Evolutionary conservation across 2,888 invertebrate species (phyloP), one percentile per base, ranked within the genome.

Genomic region (Cheilosia pagana): DNA sequence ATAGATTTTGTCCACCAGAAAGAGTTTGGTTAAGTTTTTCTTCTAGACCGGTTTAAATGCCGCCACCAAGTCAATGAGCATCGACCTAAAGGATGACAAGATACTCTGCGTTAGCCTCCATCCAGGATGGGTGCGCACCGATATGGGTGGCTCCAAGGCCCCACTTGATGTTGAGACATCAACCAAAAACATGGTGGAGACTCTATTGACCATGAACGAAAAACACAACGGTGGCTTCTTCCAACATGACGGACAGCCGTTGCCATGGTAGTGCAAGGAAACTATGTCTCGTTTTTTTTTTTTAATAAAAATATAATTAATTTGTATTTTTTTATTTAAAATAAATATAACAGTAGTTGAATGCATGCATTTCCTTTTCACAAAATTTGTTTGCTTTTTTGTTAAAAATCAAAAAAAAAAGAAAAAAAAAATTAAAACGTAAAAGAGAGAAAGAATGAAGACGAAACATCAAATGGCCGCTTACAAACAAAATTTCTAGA

Each of bases 51-150:
- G 97, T 2, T 90, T 98, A 43, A 98, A 98, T 92, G 96, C 96
- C 88, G 95, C 96, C 1, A 97, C 97, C 0, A 96, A 95, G 90
- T 96, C 96, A 0, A 94, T 98, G 94, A 95, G 96, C 88, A 90
- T 96, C 6, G 98, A 98, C 91, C 92, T 98, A 85, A 95, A 94
- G 89, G 93, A 94, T 45, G 94, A 95, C 87, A 94, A 95, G 53
- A 97, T 98, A 87, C 89, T 97, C 19, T 96, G 95, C 0, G 93
- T 95, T 0, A 93, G 93, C 71, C 90, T 98, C 79, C 98, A 98
- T 92, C 98, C 98, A 0, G 98, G 98, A 2, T 98, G 98, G 98
- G 97, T 98, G 7, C 94, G 95, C 90, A 98, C 98, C 0, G 95
- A 95, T 87, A 95, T 98, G 96, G 98, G 98, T 4, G 98, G 98